These are phyloP conservation scores for Zoanthus solanderi DNA, from an alignment of 92 coral and sea anemone genomes.

Conservation along the genomic window DNA sequence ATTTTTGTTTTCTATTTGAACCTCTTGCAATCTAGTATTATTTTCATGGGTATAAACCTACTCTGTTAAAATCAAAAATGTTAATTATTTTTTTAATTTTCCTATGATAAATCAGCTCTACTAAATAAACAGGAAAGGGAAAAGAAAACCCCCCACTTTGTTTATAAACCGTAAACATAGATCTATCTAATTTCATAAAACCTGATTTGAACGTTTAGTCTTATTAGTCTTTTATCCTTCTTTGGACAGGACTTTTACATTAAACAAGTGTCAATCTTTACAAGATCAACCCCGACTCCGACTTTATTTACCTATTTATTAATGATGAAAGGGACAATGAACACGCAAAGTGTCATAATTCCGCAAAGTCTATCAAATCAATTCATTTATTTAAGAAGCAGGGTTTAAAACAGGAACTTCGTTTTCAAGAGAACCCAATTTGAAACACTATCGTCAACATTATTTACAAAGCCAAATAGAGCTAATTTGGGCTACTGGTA, in stretches of 20 bases:
- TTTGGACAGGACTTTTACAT: background rate
- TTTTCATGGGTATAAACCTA: no score
- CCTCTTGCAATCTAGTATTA: no score
- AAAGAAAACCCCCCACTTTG: background rate
- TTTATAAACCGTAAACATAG: background rate
- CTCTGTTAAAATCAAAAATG: no score
- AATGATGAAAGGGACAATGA: background rate
- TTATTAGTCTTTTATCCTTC: no score
- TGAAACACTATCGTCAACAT: constrained; percentile 27
- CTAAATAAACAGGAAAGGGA: background rate
- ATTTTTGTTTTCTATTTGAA: no score
- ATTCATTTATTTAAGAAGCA: background rate
- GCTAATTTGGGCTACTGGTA: background rate
- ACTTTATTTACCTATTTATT: background rate
- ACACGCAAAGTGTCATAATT: background rate
- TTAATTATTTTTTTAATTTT: no score
- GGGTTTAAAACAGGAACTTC: constrained; percentile 14
- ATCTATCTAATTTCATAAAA: background rate
- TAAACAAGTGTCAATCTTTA: background rate
- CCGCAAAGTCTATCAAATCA: background rate
- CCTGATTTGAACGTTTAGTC: background rate
- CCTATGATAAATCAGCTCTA: background rate
- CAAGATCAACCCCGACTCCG: background rate
- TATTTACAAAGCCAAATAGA: constrained; percentile 34
- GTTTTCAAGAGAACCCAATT: constrained; percentile 22